phyloP scores from a whole-genome alignment of 2,113 vertebrate genomes.

The Desmodus rotundus region DNA sequence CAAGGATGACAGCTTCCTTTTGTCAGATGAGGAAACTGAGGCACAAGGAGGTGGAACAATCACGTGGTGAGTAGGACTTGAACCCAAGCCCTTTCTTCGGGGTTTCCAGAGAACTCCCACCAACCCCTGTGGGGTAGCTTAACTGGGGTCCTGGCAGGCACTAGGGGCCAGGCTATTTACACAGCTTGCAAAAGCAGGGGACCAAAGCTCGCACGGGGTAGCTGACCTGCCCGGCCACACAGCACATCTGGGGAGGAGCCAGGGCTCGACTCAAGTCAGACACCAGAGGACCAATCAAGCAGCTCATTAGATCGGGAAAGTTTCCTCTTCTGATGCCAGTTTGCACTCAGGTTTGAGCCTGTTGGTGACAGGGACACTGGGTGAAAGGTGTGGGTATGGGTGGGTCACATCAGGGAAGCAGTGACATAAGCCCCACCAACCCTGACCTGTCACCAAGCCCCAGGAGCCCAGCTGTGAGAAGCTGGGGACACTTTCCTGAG shows the following conservation, averaged over 20 bases:
- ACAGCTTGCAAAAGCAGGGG: neutral
- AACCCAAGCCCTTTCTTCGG: neutral
- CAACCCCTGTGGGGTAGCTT: neutral
- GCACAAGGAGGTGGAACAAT: neutral
- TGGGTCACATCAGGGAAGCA: neutral
- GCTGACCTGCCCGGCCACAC: neutral
- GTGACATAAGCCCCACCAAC: neutral
- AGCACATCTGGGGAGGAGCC: neutral
- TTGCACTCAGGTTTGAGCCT: neutral
- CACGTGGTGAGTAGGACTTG: neutral
- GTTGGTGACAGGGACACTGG: neutral
- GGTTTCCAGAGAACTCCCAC: neutral
- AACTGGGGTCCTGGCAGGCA: neutral
- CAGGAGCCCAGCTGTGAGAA: neutral
- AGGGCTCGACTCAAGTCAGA: neutral
- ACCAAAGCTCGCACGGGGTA: neutral
- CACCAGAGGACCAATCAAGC: neutral
- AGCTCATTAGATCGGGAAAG: neutral
- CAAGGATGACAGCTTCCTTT: neutral
- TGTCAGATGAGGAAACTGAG: neutral
- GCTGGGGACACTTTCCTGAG: neutral
- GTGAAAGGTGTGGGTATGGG: neutral
- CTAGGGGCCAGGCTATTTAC: neutral
- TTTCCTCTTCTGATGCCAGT: neutral
- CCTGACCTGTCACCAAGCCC: neutral